Conservation (phyloP, 2,888 invertebrate genomes). For the Carabus problematicus region DNA sequence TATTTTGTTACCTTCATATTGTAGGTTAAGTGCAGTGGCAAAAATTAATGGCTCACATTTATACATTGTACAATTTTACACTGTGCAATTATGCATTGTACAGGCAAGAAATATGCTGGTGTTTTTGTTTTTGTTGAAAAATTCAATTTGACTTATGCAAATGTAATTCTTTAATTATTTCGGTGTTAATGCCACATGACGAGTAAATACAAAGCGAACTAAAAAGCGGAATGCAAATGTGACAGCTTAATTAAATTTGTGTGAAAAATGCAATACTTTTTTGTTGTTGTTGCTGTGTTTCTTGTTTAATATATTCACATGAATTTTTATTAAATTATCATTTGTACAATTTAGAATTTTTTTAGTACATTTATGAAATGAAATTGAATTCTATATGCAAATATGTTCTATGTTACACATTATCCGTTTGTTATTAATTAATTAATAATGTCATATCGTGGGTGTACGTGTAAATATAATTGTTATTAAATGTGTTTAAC, state of each 20-base stretch:
- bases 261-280: conserved; percentile 22
- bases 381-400: background rate
- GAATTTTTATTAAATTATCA: conserved; percentile 35
- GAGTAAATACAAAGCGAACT: conserved; percentile 28
- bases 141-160: background rate
- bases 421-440: too few relatives aligned
- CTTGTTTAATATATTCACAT: conserved; percentile 19
- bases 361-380: conserved; percentile 21
- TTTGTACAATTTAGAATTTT: conserved; percentile 18
- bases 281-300: background rate
- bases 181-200: conserved; percentile 32
- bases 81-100: background rate
- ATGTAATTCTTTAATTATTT: conserved; percentile 15
- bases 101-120: background rate
- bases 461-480: too few relatives aligned
- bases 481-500: too few relatives aligned
- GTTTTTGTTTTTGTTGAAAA: background rate
- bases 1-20: background rate
- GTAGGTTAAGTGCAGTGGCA: background rate
- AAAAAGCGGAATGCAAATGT: conserved; percentile 36
- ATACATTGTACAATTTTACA: background rate
- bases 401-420: too few relatives aligned
- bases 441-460: too few relatives aligned
- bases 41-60: background rate
- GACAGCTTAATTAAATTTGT: conserved; percentile 39